phyloP scores from a whole-genome alignment of 2,113 vertebrate species.

The Calidris pugnax region DNA sequence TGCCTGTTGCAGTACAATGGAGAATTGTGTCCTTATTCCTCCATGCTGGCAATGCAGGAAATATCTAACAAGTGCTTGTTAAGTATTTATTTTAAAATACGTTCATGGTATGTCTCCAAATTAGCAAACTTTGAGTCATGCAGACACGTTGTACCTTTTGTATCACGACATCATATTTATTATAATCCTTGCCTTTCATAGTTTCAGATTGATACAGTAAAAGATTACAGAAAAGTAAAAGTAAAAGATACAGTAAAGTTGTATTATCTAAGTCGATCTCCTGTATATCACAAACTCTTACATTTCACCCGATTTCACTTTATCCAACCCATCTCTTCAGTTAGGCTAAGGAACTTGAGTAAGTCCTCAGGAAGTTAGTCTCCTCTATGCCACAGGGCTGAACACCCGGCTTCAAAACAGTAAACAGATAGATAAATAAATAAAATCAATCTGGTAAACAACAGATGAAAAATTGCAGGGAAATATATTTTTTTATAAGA shows the following conservation, averaged over 20 bases:
- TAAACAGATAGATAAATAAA: neutral
- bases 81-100: neutral
- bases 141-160: neutral
- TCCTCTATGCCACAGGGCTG: neutral
- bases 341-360: neutral
- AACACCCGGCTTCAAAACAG: neutral
- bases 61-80: neutral
- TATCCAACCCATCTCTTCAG: neutral
- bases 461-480: neutral
- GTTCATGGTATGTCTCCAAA: neutral
- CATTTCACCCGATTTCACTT: neutral
- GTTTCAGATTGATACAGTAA: neutral
- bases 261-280: neutral
- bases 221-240: too few species aligned
- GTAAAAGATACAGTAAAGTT: too few species aligned
- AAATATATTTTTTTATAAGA: neutral
- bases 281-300: neutral
- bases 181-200: neutral
- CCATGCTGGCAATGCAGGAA: neutral
- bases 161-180: neutral
- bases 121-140: neutral
- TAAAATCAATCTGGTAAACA: neutral
- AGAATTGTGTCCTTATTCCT: constrained; percentile 7
- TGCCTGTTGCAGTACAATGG: constrained; percentile 4
- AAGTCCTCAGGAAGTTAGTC: neutral